These are phyloP conservation scores for Theocolax elegans DNA, from an alignment of 1,140 invertebrate species.

Conservation along the genomic window DNA sequence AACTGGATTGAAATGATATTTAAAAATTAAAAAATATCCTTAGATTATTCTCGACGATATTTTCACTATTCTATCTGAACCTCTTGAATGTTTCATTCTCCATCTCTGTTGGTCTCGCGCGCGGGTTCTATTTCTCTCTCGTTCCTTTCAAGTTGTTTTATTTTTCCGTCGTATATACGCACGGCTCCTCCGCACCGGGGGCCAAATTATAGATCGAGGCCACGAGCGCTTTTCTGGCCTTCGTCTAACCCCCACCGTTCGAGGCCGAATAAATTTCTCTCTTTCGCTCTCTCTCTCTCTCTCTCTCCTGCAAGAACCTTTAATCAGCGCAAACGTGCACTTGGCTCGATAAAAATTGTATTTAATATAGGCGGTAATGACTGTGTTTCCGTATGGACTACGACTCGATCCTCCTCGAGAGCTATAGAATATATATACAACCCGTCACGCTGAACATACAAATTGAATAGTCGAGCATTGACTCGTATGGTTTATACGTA, in stretches of 20 bases:
- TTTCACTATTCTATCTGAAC: no score
- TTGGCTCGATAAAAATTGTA: slow-evolving; percentile 28
- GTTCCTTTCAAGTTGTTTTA: background rate
- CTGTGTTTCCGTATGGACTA: slow-evolving; percentile 7
- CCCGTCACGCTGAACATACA: slow-evolving; percentile 11
- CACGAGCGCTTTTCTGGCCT: slow-evolving; percentile 15
- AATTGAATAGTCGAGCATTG: slow-evolving; percentile 14
- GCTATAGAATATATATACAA: no score
- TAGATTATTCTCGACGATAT: no score
- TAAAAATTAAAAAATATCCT: no score
- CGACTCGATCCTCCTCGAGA: background rate
- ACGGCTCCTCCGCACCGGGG: background rate
- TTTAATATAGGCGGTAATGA: slow-evolving; percentile 31
- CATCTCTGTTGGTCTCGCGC: background rate
- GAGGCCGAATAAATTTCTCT: slow-evolving; percentile 32
- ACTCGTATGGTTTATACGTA: background rate
- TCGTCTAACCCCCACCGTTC: slow-evolving; percentile 5
- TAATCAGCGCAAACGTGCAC: slow-evolving; percentile 22
- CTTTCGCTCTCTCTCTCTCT: no score
- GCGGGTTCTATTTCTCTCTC: background rate
- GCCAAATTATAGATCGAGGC: slow-evolving; percentile 35
- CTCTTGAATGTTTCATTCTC: no score
- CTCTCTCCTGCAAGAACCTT: slow-evolving; percentile 21
- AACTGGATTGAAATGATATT: no score
- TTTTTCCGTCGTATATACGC: background rate